Conservation (phyloP, 2,113 vertebrate genomes). For the Tupaia chinensis region DNA sequence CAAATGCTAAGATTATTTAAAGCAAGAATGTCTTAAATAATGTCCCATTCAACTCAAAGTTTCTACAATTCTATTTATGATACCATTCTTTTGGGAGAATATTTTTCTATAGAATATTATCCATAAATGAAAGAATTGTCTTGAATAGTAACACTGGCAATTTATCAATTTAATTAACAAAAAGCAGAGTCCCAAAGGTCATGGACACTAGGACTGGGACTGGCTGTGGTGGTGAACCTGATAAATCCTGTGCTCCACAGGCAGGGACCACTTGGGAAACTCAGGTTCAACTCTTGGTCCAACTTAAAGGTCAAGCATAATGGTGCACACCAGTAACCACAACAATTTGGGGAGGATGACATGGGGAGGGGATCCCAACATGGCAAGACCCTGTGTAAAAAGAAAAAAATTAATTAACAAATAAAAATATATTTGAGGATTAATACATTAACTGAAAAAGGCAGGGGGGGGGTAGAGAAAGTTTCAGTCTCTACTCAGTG, state of each 20-base stretch:
- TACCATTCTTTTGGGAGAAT: background rate
- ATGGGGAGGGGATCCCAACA: no score
- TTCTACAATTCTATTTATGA: background rate
- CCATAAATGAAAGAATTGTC: background rate
- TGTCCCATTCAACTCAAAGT: background rate
- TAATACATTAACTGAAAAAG: no score
- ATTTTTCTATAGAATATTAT: background rate
- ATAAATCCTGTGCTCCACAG: no score
- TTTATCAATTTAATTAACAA: background rate
- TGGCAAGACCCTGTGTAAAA: no score
- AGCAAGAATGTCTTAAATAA: background rate
- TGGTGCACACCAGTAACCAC: no score
- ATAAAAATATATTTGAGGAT: no score
- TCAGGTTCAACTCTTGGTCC: no score
- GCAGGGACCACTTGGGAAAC: no score
- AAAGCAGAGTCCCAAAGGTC: background rate
- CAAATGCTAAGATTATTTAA: conserved; percentile 26
- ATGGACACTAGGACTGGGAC: background rate
- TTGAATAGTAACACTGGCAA: background rate
- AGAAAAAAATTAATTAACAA: no score
- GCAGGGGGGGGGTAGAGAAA: background rate
- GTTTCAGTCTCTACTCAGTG: background rate
- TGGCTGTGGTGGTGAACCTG: no score
- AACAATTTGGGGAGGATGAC: no score
- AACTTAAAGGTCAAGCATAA: no score